These are phyloP conservation scores for Pseudeuparius sepicola DNA, from an alignment of 2,888 invertebrate species.

Conservation along the genomic window DNA sequence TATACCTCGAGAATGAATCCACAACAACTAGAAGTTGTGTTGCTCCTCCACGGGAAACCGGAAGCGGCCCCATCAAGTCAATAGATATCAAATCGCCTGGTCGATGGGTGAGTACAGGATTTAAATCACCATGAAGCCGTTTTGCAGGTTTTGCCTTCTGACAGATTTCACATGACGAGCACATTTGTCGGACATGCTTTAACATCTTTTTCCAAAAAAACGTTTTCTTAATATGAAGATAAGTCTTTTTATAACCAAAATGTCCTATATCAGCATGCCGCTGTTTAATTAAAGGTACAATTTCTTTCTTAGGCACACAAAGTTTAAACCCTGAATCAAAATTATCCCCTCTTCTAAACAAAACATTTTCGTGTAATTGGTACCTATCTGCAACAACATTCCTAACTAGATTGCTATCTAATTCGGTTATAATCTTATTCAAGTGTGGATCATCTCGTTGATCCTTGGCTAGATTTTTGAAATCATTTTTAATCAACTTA, in stretches of 20 bases:
- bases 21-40: slow-evolving; percentile 13
- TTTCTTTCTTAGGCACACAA: not conserved
- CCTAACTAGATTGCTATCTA: too few species aligned
- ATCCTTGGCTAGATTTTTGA: too few species aligned
- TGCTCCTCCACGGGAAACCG: slow-evolving; percentile 10
- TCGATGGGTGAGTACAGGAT: not conserved
- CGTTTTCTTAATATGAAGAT: not conserved
- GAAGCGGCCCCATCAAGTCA: slow-evolving; percentile 16
- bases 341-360: slow-evolving; percentile 4
- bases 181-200: slow-evolving; percentile 1
- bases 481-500: too few species aligned
- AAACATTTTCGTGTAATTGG: slow-evolving; percentile 3
- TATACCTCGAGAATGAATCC: slow-evolving; percentile 10
- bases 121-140: not conserved
- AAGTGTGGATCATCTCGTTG: too few species aligned
- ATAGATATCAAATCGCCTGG: slow-evolving; percentile 13
- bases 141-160: slow-evolving; percentile 1
- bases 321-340: slow-evolving; percentile 6
- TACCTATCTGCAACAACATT: too few species aligned
- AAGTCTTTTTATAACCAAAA: too few species aligned
- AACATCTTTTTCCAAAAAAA: slow-evolving; percentile 1
- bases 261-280: too few species aligned
- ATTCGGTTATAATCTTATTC: too few species aligned
- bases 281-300: not conserved
- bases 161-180: slow-evolving; percentile 2